A percentile compares a stretch with the other conserved stretches of the same genome.
Evolutionary conservation across 30 jellyfish, hydroid and myxozoan genomes (phyloP).

Genomic region (Mastigias papua): DNA sequence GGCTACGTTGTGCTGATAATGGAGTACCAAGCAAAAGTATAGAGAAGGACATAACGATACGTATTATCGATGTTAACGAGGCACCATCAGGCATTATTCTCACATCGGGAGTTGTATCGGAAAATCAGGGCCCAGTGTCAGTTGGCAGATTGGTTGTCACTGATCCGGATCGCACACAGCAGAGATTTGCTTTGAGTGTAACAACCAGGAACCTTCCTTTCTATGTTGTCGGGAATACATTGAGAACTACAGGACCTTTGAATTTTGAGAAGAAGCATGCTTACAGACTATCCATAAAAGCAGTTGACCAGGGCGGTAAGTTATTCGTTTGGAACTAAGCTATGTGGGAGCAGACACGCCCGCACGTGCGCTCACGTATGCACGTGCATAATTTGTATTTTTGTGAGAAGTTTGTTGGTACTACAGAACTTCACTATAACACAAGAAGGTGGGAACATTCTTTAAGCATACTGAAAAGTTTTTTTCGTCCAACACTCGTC

Average conservation of each 20-base stretch:
- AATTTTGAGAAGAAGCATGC: slow-evolving; percentile 49
- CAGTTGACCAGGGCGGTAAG: slow-evolving; percentile 77
- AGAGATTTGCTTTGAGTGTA: slow-evolving; percentile 24
- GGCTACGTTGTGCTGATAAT: slow-evolving; percentile 64
- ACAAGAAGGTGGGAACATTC: too few relatives aligned
- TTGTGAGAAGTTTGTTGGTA: too few relatives aligned
- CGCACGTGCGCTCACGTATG: too few relatives aligned
- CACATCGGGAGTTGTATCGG: slow-evolving; percentile 55
- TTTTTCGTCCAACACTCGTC: too few relatives aligned
- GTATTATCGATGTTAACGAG: slow-evolving; percentile 78
- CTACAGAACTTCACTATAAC: too few relatives aligned
- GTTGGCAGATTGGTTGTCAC: slow-evolving; percentile 68
- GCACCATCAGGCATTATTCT: slow-evolving; percentile 69
- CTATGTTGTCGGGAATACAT: slow-evolving; percentile 10
- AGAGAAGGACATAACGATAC: slow-evolving; percentile 38
- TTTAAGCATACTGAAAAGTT: too few relatives aligned
- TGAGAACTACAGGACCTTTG: slow-evolving; percentile 43
- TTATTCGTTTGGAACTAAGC: not conserved
- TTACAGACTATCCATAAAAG: slow-evolving; percentile 37
- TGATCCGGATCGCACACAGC: slow-evolving; percentile 71
- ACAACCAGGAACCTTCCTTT: slow-evolving; percentile 17
- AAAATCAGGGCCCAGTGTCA: slow-evolving; percentile 33
- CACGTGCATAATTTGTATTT: too few relatives aligned
- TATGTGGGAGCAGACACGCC: too few relatives aligned
- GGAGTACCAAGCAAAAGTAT: slow-evolving; percentile 71